phyloP scores from a whole-genome alignment of 2,113 vertebrate genomes.

The Lonchura striata region DNA sequence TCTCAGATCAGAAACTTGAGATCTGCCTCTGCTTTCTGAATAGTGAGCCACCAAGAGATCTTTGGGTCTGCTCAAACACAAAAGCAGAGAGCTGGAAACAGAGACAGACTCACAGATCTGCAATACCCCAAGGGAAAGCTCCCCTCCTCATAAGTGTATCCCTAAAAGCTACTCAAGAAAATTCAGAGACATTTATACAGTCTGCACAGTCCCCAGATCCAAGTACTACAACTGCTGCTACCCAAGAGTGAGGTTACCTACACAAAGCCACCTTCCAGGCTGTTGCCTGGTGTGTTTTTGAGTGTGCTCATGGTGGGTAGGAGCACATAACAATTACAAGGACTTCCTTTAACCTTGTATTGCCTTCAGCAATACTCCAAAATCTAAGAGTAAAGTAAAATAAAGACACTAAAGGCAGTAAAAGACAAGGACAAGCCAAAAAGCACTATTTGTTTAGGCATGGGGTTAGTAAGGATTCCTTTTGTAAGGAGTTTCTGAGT shows the following conservation, averaged over 20 bases:
- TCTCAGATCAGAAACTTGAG: background rate
- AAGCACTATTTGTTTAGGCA: background rate
- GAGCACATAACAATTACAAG: background rate
- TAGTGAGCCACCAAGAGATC: background rate
- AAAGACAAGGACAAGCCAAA: background rate
- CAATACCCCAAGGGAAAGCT: background rate
- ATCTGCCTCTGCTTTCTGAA: background rate
- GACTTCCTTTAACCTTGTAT: background rate
- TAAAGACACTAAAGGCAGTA: background rate
- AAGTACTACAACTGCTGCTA: background rate
- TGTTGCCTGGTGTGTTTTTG: background rate
- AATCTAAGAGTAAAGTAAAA: background rate
- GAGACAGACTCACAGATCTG: background rate
- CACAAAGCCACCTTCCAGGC: background rate
- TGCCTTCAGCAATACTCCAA: background rate
- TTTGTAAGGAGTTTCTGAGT: background rate
- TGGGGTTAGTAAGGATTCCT: background rate
- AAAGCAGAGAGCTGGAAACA: background rate
- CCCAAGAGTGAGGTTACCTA: background rate
- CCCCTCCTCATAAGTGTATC: fast-evolving
- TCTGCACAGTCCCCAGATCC: background rate
- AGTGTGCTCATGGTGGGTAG: background rate
- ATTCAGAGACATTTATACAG: background rate
- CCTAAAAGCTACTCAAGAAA: background rate
- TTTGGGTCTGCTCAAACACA: background rate